Base-by-base conservation (phyloP, 2,797 vertebrate genomes). In the Eospalax fontanierii region DNA sequence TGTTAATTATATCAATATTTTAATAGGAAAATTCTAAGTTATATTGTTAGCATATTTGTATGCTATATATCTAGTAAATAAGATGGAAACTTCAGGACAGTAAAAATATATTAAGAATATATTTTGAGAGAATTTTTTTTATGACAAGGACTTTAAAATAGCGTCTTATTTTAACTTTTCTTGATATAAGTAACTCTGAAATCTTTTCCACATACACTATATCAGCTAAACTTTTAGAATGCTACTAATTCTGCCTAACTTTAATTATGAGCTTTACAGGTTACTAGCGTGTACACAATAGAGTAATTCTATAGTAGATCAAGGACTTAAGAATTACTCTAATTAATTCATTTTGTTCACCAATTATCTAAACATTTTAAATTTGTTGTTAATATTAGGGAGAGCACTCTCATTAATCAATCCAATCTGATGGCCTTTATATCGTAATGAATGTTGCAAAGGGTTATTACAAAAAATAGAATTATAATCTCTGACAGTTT, bases 21-120 rank as follows among this genome's bases (percentile, higher is more conserved):
- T 50, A 82, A 79, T 68, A 87, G 24, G 90, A 88, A 35, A 68
- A 3, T 83, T 63, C 54, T 90, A 95, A 91, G 4, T 10, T 80
- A 50, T 78, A 14, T 38, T 74, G 81, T 38, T 68, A 2, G 22
- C 50, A 65, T 6, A 21, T 74, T 78, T 93, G 7, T 70, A 74
- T 43, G 85, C 35, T 24, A 68, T 61, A 35, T 50, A 46, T 38
- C 3, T 80, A 40, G 28, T 65, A 12, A 54, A 19, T 86, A 78
- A 85, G 68, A 73, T 85, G 22, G 76, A 92, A 87, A 86, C 7
- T 59, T 19, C 33, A 16, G 15, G 3, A 21, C 66, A 68, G 2
- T 89, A 71, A 89, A 92, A 66, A 74, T 61, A 66, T 26, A 22
- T 70, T 43, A 15, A 61, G 33, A 87, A 65, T 59, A 4, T 24